phyloP scores from a whole-genome alignment of 1,140 invertebrate genomes.

The Drosophila auraria region DNA sequence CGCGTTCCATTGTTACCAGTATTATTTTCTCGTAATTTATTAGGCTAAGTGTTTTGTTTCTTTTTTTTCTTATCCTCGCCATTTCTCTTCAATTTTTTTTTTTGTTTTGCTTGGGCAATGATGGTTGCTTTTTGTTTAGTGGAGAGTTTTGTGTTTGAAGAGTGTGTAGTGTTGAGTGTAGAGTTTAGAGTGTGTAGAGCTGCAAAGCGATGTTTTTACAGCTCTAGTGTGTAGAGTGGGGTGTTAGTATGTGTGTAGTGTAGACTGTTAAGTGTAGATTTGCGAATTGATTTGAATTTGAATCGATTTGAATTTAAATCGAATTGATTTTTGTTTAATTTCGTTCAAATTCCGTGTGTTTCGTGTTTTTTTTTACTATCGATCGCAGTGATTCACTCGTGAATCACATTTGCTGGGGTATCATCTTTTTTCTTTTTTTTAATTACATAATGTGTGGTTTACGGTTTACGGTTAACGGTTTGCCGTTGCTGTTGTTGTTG shows the following conservation, averaged over 20 bases:
- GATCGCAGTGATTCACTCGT: constrained; percentile 44
- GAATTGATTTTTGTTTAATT: constrained; percentile 21
- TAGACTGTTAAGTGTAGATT: constrained; percentile 6
- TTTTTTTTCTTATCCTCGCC: constrained; percentile 9
- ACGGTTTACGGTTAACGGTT: constrained; percentile 8
- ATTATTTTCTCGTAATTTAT: constrained; percentile 61
- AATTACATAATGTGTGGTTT: constrained; percentile 24
- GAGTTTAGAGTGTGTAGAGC: constrained; percentile 4
- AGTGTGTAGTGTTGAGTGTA: neutral
- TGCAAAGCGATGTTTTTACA: neutral
- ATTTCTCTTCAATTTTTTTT: neutral
- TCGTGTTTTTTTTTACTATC: constrained; percentile 15
- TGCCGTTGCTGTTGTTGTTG: constrained; percentile 17
- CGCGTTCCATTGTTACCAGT: constrained; percentile 19
- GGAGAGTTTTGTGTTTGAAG: neutral
- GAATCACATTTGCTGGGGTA: constrained; percentile 56
- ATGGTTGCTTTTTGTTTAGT: constrained; percentile 13
- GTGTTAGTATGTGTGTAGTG: constrained; percentile 14
- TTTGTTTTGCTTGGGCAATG: constrained; percentile 14
- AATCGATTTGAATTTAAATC: constrained; percentile 20
- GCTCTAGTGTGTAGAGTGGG: constrained; percentile 7
- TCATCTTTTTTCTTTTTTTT: constrained; percentile 6
- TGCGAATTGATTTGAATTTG: constrained; percentile 22
- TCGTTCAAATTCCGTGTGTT: neutral
- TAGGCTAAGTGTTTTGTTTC: constrained; percentile 69